These are phyloP conservation scores for Proterorhinus semilunaris DNA, from an alignment of 2,113 vertebrate genomes.

Conservation along the genomic window DNA sequence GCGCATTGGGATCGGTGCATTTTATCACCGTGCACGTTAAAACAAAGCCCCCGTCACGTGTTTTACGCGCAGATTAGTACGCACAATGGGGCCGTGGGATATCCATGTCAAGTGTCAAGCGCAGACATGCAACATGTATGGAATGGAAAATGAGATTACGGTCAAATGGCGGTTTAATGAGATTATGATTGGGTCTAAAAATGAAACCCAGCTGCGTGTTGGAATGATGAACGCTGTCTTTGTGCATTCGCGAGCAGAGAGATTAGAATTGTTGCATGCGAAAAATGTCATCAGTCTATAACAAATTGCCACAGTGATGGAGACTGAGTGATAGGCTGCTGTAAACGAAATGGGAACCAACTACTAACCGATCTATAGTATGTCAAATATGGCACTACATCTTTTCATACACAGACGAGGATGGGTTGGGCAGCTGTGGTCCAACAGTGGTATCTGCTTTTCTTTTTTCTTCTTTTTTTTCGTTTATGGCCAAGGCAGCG, in stretches of 20 bases:
- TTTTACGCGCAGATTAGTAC: background rate
- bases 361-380: background rate
- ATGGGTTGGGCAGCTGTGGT: background rate
- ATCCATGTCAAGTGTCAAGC: background rate
- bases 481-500: background rate
- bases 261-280: constrained; percentile 31
- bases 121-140: background rate
- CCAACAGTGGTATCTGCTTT: background rate
- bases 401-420: constrained; percentile 6
- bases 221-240: constrained; percentile 32
- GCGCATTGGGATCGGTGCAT: constrained; percentile 27
- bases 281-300: constrained; percentile 16
- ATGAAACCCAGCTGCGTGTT: constrained; percentile 26
- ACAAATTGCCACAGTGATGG: background rate
- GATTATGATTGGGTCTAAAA: constrained; percentile 23
- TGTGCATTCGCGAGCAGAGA: constrained; percentile 3
- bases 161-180: background rate
- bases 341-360: too few relatives aligned
- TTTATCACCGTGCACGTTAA: background rate
- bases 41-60: background rate
- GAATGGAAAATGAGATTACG: background rate
- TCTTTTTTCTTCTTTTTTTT: background rate
- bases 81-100: background rate
- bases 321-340: background rate
- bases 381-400: background rate